phyloP scores from a whole-genome alignment of 2,888 invertebrate species.

The Microplitis manilae region DNA sequence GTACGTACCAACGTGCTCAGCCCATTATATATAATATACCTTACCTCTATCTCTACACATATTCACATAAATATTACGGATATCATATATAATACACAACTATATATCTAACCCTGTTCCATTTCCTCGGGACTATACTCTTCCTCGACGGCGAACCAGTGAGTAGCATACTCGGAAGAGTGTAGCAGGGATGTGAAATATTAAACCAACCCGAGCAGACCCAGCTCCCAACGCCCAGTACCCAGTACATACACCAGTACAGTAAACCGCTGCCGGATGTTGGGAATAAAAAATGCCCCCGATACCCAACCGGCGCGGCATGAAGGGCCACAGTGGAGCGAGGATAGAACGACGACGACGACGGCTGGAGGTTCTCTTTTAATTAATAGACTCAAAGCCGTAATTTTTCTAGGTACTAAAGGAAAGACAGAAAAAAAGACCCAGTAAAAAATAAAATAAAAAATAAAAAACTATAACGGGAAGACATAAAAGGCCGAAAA shows the following conservation, averaged over 20 bases:
- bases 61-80: too few relatives aligned
- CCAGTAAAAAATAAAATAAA: neutral
- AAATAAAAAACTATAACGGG: neutral
- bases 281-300: slow-evolving; percentile 38
- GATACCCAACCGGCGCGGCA: slow-evolving; percentile 18
- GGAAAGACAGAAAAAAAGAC: slow-evolving; percentile 19
- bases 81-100: neutral
- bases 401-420: slow-evolving; percentile 8
- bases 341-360: neutral
- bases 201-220: slow-evolving; percentile 29
- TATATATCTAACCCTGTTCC: slow-evolving; percentile 24
- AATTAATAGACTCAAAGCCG: slow-evolving; percentile 33
- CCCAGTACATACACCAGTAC: neutral
- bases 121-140: slow-evolving; percentile 33
- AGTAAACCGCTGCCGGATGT: slow-evolving; percentile 36
- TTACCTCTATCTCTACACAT: neutral
- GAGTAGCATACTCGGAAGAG: slow-evolving; percentile 27
- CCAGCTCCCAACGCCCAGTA: too few relatives aligned
- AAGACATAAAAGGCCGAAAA: neutral
- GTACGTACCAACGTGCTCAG: neutral
- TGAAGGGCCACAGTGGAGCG: neutral
- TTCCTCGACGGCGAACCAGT: neutral
- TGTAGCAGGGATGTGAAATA: slow-evolving; percentile 32
- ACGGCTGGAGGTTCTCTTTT: slow-evolving; percentile 33
- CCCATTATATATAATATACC: neutral